Evolutionary conservation across 2,888 invertebrate species (phyloP).

Genomic region (Yponomeuta malinellus): DNA sequence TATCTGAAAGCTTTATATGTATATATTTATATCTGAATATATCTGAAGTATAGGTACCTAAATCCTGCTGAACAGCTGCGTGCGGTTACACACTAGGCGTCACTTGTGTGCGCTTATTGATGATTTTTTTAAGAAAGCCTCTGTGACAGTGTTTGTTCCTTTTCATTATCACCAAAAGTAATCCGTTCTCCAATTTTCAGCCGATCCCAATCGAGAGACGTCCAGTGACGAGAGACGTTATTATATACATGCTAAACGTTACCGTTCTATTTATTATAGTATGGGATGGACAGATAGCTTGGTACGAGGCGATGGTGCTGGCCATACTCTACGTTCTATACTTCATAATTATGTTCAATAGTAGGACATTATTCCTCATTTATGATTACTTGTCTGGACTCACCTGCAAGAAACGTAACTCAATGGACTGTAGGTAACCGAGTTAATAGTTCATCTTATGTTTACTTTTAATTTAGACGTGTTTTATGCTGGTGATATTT

Average conservation of each 20-base stretch:
- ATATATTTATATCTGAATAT: no score
- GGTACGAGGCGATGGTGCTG: slow-evolving; percentile 86
- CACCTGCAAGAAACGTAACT: neutral
- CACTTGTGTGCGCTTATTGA: no score
- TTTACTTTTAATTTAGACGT: neutral
- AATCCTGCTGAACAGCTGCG: no score
- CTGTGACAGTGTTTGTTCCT: no score
- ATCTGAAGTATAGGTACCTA: no score
- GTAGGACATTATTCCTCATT: slow-evolving; percentile 59
- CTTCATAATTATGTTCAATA: slow-evolving; percentile 83
- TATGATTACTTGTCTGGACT: slow-evolving; percentile 17
- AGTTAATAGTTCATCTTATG: no score
- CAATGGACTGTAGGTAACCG: neutral
- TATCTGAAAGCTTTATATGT: no score
- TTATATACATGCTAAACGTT: slow-evolving; percentile 85
- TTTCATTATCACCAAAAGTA: no score
- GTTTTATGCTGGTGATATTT: neutral
- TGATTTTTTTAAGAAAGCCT: no score
- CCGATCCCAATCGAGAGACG: slow-evolving; percentile 85
- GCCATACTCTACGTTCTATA: slow-evolving; percentile 84
- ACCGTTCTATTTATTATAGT: slow-evolving; percentile 81
- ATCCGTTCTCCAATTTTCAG: slow-evolving; percentile 48
- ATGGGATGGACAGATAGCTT: slow-evolving; percentile 85
- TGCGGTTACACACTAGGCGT: no score
- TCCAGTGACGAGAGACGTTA: slow-evolving; percentile 87